Conservation (phyloP, 2,113 vertebrate species). For the Rana temporaria region DNA sequence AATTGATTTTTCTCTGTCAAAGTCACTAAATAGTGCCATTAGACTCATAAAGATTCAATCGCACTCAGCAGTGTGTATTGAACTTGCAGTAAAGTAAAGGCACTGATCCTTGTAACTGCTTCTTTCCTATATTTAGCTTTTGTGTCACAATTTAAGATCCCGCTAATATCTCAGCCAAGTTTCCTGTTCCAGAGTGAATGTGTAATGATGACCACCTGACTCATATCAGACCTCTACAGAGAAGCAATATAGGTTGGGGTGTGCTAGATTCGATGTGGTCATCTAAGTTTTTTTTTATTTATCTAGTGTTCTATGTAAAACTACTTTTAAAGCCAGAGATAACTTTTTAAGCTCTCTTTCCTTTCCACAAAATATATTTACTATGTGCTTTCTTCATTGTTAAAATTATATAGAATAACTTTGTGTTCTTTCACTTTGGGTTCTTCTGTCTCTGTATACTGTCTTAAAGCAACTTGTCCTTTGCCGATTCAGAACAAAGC, state of each 20-base stretch:
- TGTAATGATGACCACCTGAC: conserved; percentile 34
- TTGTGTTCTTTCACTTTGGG: no score
- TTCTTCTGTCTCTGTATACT: no score
- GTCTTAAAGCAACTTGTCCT: no score
- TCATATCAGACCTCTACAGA: not conserved
- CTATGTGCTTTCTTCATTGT: no score
- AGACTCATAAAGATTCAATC: conserved; percentile 54
- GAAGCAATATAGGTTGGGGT: not conserved
- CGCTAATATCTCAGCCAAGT: conserved; percentile 23
- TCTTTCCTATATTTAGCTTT: conserved; percentile 52
- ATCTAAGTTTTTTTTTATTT: not conserved
- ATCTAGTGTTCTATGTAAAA: no score
- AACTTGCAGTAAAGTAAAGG: conserved; percentile 55
- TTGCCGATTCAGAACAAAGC: no score
- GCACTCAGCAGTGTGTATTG: conserved; percentile 56
- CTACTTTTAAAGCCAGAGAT: no score
- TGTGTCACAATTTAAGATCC: conserved; percentile 50
- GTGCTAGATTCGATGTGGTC: not conserved
- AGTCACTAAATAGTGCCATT: conserved; percentile 56
- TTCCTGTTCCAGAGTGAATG: conserved; percentile 24
- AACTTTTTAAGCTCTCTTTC: no score
- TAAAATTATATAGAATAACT: no score
- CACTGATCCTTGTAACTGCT: conserved; percentile 53
- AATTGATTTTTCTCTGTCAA: conserved; percentile 57
- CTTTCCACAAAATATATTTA: no score